A percentile compares a stretch with the other conserved stretches of the same genome.
These are phyloP conservation scores for Drosophila pseudoananassae DNA, from an alignment of 1,140 invertebrate genomes.

Conservation along the genomic window DNA sequence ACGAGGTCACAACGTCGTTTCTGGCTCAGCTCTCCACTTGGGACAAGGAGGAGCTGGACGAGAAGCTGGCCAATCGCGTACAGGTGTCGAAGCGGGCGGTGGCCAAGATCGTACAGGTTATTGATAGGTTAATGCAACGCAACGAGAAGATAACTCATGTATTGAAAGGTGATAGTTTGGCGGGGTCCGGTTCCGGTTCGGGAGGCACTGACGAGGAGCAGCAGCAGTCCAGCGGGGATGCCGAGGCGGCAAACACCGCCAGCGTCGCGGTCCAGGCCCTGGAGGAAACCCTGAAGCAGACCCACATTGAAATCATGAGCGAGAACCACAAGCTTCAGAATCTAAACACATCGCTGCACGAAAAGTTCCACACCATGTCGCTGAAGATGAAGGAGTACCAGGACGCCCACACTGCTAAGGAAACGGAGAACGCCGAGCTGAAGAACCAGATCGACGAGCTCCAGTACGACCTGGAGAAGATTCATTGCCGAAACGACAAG, in stretches of 20 bases:
- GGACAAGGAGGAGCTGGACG: conserved; percentile 98
- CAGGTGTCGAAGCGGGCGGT: conserved; percentile 97
- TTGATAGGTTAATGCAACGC: conserved; percentile 96
- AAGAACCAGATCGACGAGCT: conserved; percentile 98
- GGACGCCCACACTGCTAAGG: conserved; percentile 95
- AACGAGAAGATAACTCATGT: conserved; percentile 96
- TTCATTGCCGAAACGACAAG: conserved; percentile 94
- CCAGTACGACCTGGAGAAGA: conserved; percentile 96
- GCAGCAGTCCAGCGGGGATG: conserved; percentile 31
- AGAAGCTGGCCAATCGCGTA: conserved; percentile 96
- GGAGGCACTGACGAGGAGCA: conserved; percentile 44
- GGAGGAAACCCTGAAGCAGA: conserved; percentile 92
- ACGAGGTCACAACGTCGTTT: conserved; percentile 98
- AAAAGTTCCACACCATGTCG: conserved; percentile 96
- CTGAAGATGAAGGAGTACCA: conserved; percentile 96
- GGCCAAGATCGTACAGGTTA: conserved; percentile 97
- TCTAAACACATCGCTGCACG: conserved; percentile 96
- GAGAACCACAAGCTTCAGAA: conserved; percentile 96
- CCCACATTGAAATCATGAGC: conserved; percentile 93
- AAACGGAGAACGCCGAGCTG: conserved; percentile 97
- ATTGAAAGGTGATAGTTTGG: conserved; percentile 90
- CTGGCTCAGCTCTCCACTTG: conserved; percentile 98
- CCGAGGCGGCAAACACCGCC: conserved; percentile 20
- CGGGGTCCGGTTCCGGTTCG: conserved; percentile 37
- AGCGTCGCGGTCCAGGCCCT: conserved; percentile 83